phyloP scores from a whole-genome alignment of 2,113 vertebrate genomes.

The Percopsis transmontana region DNA sequence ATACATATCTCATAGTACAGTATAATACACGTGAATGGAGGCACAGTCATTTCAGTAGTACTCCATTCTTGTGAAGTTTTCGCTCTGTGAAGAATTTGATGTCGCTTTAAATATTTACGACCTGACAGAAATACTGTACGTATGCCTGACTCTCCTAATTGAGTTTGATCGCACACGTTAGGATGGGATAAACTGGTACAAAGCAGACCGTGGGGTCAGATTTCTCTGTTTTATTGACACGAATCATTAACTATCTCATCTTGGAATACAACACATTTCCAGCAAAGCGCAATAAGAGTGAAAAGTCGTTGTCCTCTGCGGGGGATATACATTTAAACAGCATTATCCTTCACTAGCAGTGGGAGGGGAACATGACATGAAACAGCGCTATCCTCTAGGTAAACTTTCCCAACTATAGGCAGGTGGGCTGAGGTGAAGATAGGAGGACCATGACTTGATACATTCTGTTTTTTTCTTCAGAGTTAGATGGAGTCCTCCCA shows the following conservation, averaged over 20 bases:
- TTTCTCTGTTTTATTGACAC: conserved; percentile 85
- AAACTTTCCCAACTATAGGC: conserved; percentile 36
- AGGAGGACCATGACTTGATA: conserved; percentile 50
- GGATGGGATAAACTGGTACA: conserved; percentile 11
- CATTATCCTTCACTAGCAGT: conserved; percentile 64
- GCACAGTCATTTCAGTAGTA: too few species aligned
- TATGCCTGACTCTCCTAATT: too few species aligned
- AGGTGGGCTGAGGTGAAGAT: conserved; percentile 39
- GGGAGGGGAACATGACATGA: conserved; percentile 38
- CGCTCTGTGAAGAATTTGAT: too few species aligned
- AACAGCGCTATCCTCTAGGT: conserved; percentile 41
- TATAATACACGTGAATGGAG: background rate
- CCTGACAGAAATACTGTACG: background rate
- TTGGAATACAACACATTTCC: conserved; percentile 86
- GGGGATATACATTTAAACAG: conserved; percentile 71
- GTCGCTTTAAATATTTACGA: background rate
- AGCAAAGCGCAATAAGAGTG: conserved; percentile 87
- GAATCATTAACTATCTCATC: conserved; percentile 84
- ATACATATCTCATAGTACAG: too few species aligned
- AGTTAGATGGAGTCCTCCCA: conserved; percentile 76
- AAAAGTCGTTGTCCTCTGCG: conserved; percentile 81
- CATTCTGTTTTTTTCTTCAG: conserved; percentile 65
- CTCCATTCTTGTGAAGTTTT: too few species aligned
- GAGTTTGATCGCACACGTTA: too few species aligned
- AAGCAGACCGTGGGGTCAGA: conserved; percentile 72